These are phyloP conservation scores for Aphis craccivora DNA, from an alignment of 1,140 invertebrate genomes.

Conservation along the genomic window DNA sequence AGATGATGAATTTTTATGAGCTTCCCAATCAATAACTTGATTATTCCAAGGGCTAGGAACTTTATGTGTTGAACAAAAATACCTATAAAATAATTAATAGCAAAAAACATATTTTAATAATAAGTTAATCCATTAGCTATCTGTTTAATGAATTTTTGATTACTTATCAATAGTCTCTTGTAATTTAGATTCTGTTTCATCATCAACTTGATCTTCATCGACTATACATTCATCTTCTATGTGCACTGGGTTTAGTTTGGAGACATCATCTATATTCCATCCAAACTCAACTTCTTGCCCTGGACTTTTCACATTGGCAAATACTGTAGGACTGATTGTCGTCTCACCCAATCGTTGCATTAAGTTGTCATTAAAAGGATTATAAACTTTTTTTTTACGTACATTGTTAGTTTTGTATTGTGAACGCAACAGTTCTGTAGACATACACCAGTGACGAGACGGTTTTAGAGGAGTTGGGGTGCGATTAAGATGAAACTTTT, in stretches of 20 bases:
- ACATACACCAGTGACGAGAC: constrained; percentile 32
- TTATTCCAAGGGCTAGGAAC: constrained; percentile 55
- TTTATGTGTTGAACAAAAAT: constrained; percentile 48
- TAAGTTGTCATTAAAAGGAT: constrained; percentile 48
- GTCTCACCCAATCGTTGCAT: constrained; percentile 47
- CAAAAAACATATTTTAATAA: neutral
- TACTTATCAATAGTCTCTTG: constrained; percentile 59
- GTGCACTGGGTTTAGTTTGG: constrained; percentile 57
- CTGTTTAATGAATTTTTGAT: neutral
- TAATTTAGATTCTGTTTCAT: constrained; percentile 56
- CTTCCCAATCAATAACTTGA: constrained; percentile 33
- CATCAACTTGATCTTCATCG: constrained; percentile 47
- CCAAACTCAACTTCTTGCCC: constrained; percentile 47
- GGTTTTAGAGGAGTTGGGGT: constrained; percentile 30
- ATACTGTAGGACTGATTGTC: constrained; percentile 53
- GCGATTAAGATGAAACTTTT: constrained; percentile 15
- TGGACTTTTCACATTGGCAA: constrained; percentile 54
- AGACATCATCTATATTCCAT: constrained; percentile 59
- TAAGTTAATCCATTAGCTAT: neutral
- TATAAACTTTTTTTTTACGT: constrained; percentile 14
- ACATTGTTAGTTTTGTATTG: neutral
- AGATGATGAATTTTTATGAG: constrained; percentile 32
- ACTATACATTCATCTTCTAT: constrained; percentile 59
- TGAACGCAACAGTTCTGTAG: constrained; percentile 34
- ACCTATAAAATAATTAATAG: constrained; percentile 12